Evolutionary conservation across 2,797 vertebrate genomes (phyloP).

Genomic region (Sus cebifrons): DNA sequence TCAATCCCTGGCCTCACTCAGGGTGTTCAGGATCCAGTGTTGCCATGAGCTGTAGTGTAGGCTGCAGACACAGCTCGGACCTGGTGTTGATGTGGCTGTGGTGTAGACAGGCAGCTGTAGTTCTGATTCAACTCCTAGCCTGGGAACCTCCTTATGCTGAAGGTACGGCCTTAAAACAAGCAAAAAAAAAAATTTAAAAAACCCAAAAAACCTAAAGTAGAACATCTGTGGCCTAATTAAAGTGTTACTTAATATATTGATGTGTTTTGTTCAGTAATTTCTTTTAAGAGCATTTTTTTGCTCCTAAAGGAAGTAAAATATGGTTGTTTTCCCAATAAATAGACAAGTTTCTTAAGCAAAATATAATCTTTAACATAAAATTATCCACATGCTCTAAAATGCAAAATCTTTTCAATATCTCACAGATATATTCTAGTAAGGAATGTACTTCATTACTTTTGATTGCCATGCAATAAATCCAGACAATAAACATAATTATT

Average conservation of each 20-base stretch:
- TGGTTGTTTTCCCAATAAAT: conserved; percentile 13
- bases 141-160: no score
- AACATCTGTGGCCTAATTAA: background rate
- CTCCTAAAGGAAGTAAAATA: conserved; percentile 56
- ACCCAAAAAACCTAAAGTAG: background rate
- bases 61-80: no score
- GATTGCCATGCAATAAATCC: conserved; percentile 87
- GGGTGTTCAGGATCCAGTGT: no score
- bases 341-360: conserved; percentile 76
- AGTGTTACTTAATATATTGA: conserved; percentile 31
- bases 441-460: conserved; percentile 52
- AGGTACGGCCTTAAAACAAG: no score
- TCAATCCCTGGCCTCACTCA: no score
- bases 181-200: no score
- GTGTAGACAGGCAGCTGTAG: no score
- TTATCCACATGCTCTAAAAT: background rate
- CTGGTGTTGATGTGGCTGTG: no score
- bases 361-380: conserved; percentile 71
- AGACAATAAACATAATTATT: conserved; percentile 97
- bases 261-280: background rate
- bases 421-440: background rate
- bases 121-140: no score
- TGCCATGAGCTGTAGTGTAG: no score
- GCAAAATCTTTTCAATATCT: conserved; percentile 23
- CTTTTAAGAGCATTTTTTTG: conserved; percentile 28